Conservation (phyloP, 2,113 vertebrate species). For the Dipodomys spectabilis region DNA sequence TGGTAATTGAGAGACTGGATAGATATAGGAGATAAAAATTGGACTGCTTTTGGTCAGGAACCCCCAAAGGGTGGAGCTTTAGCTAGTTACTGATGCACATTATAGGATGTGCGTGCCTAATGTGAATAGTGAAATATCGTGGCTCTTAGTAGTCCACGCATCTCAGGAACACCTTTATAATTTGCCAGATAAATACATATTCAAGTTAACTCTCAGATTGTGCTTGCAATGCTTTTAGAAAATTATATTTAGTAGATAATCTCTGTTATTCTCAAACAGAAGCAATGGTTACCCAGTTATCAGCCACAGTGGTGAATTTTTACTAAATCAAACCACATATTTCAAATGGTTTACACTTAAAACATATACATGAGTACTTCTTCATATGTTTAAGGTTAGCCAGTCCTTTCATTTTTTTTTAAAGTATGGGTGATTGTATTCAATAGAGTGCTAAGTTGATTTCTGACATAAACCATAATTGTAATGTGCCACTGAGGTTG, state of each 20-base stretch:
- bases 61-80: neutral
- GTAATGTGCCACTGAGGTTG: neutral
- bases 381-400: conserved; percentile 1
- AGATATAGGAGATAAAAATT: neutral
- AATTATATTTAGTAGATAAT: neutral
- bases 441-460: neutral
- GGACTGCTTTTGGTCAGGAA: neutral
- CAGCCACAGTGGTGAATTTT: neutral
- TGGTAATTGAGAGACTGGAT: conserved; percentile 15
- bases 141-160: neutral
- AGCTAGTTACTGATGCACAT: neutral
- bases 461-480: neutral
- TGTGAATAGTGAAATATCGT: neutral
- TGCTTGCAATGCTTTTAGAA: conserved; percentile 31
- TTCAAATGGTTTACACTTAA: conserved; percentile 41
- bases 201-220: conserved; percentile 34
- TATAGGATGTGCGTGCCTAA: conserved; percentile 13
- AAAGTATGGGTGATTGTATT: neutral
- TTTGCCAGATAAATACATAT: conserved; percentile 22
- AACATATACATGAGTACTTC: neutral
- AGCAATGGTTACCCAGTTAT: neutral
- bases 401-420: neutral
- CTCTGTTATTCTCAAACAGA: neutral
- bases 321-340: conserved; percentile 32
- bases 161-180: conserved; percentile 42